Evolutionary conservation across 2,888 invertebrate species (phyloP), one percentile per base, ranked within the genome.

Genomic region (Linnaemya vulpina): DNA sequence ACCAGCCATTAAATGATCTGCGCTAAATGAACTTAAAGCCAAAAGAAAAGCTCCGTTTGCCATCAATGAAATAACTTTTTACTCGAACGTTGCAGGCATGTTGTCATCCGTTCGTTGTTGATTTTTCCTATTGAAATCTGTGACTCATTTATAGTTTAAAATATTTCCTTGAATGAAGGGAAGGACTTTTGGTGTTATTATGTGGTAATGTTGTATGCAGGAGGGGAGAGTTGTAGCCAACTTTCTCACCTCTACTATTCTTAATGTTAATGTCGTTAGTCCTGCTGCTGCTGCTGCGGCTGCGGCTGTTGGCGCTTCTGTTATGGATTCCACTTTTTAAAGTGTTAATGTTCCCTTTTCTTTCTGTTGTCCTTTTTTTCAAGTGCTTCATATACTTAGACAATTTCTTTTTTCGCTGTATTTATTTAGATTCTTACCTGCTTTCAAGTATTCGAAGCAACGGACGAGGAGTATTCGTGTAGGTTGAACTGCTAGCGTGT

Each of bases 61-160:
- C 60, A 80, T 67, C 67, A 74, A 78, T 74, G 73, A 80, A 71
- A 63, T 35, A 25, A 15, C 40, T 11, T 40, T 63, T 43, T 53
- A 51, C 20, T 51, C 40, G 9, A 68, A 68, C 68, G 20, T 60
- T 51, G 55, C 68, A n/a, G n/a, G n/a, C n/a, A 20, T 49, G 71
- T 75, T 82, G 82, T 78, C 82, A 75, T 75, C 65, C 65, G 60
- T 80, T 68, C 20, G 38, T 51, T 60, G 78, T 76, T 82, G 78
- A 85, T 85, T 82, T 85, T 79, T 85, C 82, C 74, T 79, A 62
- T 60, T 75, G 75, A 60, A 82, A 79, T 63, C 78, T 79, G 82
- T 85, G 85, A 85, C 78, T 85, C 85, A 85, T 78, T 75, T 60
- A 75, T 46, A 82, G 81, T 82, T 85, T 75, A 76, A 58, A 76